A percentile compares a stretch with the other conserved stretches of the same genome.
These are phyloP conservation scores for Fregetta grallaria DNA, from an alignment of 2,113 vertebrate species.

Conservation along the genomic window DNA sequence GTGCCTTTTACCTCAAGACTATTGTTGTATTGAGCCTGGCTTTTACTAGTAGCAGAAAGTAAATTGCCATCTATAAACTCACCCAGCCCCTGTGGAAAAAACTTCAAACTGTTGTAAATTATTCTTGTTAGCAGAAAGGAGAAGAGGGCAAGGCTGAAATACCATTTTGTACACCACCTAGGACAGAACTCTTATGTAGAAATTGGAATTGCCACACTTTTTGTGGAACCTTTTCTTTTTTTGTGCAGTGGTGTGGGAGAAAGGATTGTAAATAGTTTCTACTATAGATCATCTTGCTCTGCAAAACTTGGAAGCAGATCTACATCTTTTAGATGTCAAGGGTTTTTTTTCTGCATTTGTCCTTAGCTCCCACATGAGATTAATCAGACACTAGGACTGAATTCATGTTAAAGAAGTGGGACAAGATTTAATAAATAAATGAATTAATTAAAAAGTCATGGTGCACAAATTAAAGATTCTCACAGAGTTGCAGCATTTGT, in stretches of 20 bases:
- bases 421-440: background rate
- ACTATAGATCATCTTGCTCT: background rate
- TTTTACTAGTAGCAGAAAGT: background rate
- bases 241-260: background rate
- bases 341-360: background rate
- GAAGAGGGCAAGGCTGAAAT: background rate
- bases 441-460: background rate
- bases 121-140: background rate
- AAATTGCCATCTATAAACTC: background rate
- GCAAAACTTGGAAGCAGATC: background rate
- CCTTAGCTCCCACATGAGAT: background rate
- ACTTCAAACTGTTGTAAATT: background rate
- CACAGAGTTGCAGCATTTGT: background rate
- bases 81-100: background rate
- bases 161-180: background rate
- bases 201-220: background rate
- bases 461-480: background rate
- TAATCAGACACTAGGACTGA: background rate
- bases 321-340: background rate
- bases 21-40: background rate
- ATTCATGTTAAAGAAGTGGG: background rate
- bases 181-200: background rate
- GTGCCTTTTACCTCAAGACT: background rate
- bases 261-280: slow-evolving; percentile 28
- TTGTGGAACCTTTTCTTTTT: background rate